These are phyloP conservation scores for Talpa occidentalis DNA, from an alignment of 2,113 vertebrate genomes.

Conservation along the genomic window DNA sequence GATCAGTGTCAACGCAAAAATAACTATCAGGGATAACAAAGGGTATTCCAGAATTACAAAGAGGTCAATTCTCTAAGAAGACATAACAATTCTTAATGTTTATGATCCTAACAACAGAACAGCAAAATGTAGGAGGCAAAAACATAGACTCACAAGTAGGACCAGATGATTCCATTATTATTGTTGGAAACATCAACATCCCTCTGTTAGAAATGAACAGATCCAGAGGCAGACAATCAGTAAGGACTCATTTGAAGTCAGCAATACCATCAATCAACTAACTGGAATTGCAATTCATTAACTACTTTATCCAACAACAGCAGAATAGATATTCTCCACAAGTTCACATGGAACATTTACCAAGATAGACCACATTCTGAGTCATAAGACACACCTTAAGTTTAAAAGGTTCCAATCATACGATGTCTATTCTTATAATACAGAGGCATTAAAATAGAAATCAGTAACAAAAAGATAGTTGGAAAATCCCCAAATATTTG, in stretches of 20 bases:
- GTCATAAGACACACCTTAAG: not conserved
- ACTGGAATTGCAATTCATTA: not conserved
- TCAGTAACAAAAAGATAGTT: not conserved
- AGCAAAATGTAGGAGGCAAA: not conserved
- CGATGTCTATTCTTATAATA: not conserved
- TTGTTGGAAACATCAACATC: not conserved
- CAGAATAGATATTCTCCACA: not conserved
- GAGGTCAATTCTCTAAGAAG: not conserved
- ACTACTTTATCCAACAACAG: not conserved
- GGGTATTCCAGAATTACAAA: not conserved
- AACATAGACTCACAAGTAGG: not conserved
- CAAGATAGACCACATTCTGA: not conserved
- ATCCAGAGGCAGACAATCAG: not conserved
- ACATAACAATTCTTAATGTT: not conserved
- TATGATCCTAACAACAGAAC: not conserved
- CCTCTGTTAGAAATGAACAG: not conserved
- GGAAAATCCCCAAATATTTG: not conserved
- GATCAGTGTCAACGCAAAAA: not conserved
- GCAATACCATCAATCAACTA: not conserved
- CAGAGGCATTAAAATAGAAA: not conserved
- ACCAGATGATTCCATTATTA: not conserved
- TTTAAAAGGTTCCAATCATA: not conserved
- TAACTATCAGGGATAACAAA: not conserved
- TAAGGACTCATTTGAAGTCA: not conserved
- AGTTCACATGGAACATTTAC: not conserved